Evolutionary conservation across 1,140 invertebrate genomes (phyloP).

Genomic region (Oppia nitens): DNA sequence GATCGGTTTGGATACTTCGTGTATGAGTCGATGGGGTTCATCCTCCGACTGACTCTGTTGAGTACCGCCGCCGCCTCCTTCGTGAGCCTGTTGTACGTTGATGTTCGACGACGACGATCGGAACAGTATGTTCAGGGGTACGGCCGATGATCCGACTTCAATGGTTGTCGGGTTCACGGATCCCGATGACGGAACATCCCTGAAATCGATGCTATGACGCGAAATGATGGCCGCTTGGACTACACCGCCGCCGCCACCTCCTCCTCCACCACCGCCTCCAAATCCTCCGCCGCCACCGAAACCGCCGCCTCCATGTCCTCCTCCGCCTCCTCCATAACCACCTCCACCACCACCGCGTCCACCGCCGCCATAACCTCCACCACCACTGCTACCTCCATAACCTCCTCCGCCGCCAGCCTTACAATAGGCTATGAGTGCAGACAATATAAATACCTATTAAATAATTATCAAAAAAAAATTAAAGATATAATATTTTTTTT

Average conservation of each 20-base stretch:
- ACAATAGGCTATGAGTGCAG: background rate
- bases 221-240: slow-evolving; percentile 12
- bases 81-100: slow-evolving; percentile 4
- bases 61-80: background rate
- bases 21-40: slow-evolving; percentile 8
- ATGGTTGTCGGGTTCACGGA: slow-evolving; percentile 1
- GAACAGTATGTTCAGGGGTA: slow-evolving; percentile 1
- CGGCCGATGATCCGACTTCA: background rate
- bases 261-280: slow-evolving; percentile 7
- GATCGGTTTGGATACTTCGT: background rate
- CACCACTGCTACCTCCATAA: slow-evolving; percentile 1
- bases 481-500: no score
- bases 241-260: background rate
- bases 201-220: slow-evolving; percentile 1
- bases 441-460: no score
- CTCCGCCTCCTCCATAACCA: background rate
- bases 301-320: background rate
- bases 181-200: slow-evolving; percentile 11
- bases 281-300: slow-evolving; percentile 1
- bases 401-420: background rate
- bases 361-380: slow-evolving; percentile 2
- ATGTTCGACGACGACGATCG: slow-evolving; percentile 4
- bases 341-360: background rate
- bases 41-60: slow-evolving; percentile 10
- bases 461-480: no score